Conservation (phyloP, 2,797 vertebrate genomes). For the Macropus fuliginosus region DNA sequence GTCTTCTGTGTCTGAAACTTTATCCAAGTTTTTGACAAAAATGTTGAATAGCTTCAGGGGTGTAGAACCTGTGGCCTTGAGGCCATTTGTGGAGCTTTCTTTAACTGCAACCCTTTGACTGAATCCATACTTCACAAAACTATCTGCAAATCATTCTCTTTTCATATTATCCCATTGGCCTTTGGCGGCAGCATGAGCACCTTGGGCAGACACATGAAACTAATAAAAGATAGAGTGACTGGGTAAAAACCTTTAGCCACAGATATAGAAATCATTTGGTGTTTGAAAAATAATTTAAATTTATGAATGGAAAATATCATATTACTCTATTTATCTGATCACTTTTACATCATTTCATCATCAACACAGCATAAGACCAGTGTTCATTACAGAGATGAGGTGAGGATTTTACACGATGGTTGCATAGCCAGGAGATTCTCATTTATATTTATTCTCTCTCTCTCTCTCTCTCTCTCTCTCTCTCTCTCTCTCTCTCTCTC, state of each 20-base stretch:
- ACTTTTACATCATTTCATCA: conserved; percentile 15
- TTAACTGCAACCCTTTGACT: too few species aligned
- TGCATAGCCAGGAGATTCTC: background rate
- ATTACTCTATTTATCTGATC: conserved; percentile 24
- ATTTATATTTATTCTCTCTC: background rate
- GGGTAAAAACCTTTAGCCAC: conserved; percentile 22
- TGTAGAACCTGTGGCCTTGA: too few species aligned
- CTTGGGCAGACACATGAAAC: background rate
- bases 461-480: too few species aligned
- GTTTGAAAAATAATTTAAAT: conserved; percentile 11
- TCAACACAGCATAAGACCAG: background rate
- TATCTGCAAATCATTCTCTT: background rate
- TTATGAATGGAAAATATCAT: background rate
- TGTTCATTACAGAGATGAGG: background rate
- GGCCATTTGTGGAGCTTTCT: too few species aligned
- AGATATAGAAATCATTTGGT: background rate
- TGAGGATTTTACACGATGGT: background rate
- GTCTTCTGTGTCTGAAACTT: background rate
- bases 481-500: too few species aligned
- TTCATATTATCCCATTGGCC: background rate
- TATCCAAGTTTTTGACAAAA: background rate
- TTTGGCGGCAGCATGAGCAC: conserved; percentile 4
- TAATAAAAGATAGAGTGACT: conserved; percentile 17
- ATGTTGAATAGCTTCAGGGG: background rate
- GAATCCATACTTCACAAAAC: too few species aligned